Conservation (phyloP, 2,113 vertebrate genomes). For the Austrofundulus limnaeus region DNA sequence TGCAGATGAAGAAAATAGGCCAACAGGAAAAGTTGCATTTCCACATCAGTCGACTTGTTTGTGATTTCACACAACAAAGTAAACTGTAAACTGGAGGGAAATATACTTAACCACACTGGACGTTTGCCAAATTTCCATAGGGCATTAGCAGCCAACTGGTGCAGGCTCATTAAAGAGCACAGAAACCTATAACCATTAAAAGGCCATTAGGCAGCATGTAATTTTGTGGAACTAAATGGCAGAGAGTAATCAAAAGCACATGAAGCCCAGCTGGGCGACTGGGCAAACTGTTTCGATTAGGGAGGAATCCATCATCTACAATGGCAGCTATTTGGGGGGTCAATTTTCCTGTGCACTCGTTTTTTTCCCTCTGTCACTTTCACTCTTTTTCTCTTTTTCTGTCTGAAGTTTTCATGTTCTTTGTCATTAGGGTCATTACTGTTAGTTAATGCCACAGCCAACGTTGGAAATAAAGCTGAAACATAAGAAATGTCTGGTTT, state of each 20-base stretch:
- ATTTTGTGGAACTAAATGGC: constrained; percentile 99
- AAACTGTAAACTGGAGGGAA: constrained; percentile 85
- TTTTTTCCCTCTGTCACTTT: constrained; percentile 62
- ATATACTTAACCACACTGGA: constrained; percentile 84
- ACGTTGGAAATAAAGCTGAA: constrained; percentile 24
- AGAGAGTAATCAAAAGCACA: constrained; percentile 99
- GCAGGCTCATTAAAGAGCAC: constrained; percentile 97
- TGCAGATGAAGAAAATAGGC: constrained; percentile 51
- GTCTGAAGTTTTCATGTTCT: constrained; percentile 34
- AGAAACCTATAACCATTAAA: constrained; percentile 99
- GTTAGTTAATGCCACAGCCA: constrained; percentile 24
- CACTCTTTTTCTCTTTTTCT: constrained; percentile 66
- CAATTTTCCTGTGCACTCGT: constrained; percentile 83
- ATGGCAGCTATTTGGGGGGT: constrained; percentile 89
- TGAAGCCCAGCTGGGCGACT: constrained; percentile 99
- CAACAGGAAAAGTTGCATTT: constrained; percentile 46
- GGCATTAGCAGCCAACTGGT: constrained; percentile 99
- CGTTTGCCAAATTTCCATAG: constrained; percentile 92
- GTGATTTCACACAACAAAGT: constrained; percentile 81
- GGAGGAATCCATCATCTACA: constrained; percentile 94
- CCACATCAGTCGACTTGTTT: constrained; percentile 72
- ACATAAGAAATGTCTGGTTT: background rate
- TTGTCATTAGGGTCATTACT: constrained; percentile 43
- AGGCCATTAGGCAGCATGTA: constrained; percentile 99
- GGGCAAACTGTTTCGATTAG: constrained; percentile 97